Evolutionary conservation across 92 coral and sea anemone genomes (phyloP), one percentile per base, ranked within the genome.

Genomic region (Virgularia gustaviana): DNA sequence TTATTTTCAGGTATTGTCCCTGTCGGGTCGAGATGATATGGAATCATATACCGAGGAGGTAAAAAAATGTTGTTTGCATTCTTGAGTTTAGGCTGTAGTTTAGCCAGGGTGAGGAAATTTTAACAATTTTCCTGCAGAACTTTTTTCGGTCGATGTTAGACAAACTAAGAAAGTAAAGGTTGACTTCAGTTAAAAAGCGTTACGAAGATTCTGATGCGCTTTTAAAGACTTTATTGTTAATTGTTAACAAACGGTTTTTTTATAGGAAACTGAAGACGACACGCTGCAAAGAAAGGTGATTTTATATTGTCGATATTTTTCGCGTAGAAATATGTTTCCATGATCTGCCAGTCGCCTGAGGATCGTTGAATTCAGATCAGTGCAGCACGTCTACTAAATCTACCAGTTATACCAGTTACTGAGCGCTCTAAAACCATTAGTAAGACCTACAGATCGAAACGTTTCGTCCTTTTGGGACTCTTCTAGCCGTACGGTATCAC

Each of bases 181-280:
- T n/a, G n/a, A n/a, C n/a, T n/a, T n/a, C n/a, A n/a, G n/a, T n/a
- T n/a, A n/a, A n/a, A n/a, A n/a, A n/a, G n/a, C n/a, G n/a, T n/a
- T n/a, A n/a, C n/a, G n/a, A n/a, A n/a, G n/a, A n/a, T n/a, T n/a
- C n/a, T n/a, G n/a, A n/a, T n/a, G 29, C 32, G 5, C 29, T 55
- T 4, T 19, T 7, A 12, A 9, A 9, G 18, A 6, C 37, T 1
- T 58, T 13, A 29, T 30, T 34, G 34, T 20, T 35, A 72, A 35
- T 23, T 39, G 33, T 35, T 15, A n/a, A 12, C 44, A 39, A 1
- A 13, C 32, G 53, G 19, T 28, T 29, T 20, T 61, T 32, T 34
- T 29, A 2, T 77, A 91, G 97, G 97, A 91, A 55, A 91, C 97
- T n/a, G 97, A 91, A 63, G 97, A 91, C 61, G 97, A 91, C 36